Conservation (phyloP, 2,113 vertebrate species). For the Chrysemys picta region DNA sequence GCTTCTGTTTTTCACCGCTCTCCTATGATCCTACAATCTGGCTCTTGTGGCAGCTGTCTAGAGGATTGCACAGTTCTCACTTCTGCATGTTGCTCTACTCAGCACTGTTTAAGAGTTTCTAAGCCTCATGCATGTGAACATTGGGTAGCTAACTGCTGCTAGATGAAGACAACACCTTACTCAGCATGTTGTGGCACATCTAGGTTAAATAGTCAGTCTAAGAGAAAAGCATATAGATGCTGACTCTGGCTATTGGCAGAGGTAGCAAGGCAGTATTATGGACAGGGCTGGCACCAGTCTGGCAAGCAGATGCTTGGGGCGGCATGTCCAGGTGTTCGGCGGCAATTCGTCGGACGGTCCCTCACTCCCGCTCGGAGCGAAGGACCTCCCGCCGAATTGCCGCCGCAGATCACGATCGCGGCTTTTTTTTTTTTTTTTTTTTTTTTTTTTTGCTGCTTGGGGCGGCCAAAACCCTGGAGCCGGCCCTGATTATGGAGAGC, state of each 20-base stretch:
- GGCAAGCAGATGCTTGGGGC: no score
- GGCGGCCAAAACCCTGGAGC: no score
- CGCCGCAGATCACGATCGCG: no score
- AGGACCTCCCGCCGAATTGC: no score
- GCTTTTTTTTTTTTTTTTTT: no score
- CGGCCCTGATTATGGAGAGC: neutral
- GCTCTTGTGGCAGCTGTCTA: neutral
- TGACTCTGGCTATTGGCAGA: neutral
- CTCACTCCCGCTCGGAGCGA: no score
- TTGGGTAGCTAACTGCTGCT: neutral
- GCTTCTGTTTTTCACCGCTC: neutral
- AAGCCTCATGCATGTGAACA: neutral
- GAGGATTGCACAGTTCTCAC: neutral
- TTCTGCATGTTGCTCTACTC: neutral
- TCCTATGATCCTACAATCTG: neutral
- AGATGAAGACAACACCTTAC: neutral
- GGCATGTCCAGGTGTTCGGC: no score
- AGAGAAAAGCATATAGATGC: neutral
- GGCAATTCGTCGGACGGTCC: no score
- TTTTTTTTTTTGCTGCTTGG: no score
- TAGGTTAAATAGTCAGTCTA: neutral
- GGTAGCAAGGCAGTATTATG: neutral
- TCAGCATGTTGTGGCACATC: neutral
- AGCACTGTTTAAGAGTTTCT: fast-evolving
- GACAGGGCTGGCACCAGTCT: neutral